Evolutionary conservation across 2,113 vertebrate species (phyloP).

Genomic region (Chaenocephalus aceratus): DNA sequence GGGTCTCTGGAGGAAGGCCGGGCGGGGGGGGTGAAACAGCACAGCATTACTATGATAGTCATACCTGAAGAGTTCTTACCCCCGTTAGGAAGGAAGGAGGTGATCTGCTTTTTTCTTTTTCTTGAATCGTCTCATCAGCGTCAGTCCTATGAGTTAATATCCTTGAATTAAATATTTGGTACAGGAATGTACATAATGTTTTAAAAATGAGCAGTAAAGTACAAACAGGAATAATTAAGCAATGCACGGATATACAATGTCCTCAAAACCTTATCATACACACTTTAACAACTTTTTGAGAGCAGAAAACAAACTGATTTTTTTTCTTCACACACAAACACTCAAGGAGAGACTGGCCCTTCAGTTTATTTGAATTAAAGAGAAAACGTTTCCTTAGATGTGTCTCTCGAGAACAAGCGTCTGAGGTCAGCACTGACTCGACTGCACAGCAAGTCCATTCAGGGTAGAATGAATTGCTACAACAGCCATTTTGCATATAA

Average conservation of each 20-base stretch:
- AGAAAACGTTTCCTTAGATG: conserved; percentile 47
- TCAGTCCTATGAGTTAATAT: conserved; percentile 28
- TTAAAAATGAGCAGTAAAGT: conserved; percentile 54
- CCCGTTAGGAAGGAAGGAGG: conserved; percentile 47
- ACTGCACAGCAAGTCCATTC: conserved; percentile 52
- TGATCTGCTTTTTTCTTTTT: conserved; percentile 54
- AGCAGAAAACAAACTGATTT: conserved; percentile 63
- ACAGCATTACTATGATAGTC: conserved; percentile 59
- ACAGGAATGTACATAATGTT: conserved; percentile 66
- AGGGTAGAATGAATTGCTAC: conserved; percentile 39
- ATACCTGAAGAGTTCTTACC: conserved; percentile 76
- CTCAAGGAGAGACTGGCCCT: conserved; percentile 60
- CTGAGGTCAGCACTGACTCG: conserved; percentile 56
- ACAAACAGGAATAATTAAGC: conserved; percentile 67
- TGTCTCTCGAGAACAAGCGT: conserved; percentile 59
- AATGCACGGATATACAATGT: conserved; percentile 67
- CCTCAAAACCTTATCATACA: conserved; percentile 57
- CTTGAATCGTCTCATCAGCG: conserved; percentile 20
- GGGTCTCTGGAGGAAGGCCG: conserved; percentile 59
- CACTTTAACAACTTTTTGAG: conserved; percentile 41
- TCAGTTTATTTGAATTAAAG: conserved; percentile 43
- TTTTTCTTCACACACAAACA: conserved; percentile 41
- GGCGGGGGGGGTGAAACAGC: conserved; percentile 35
- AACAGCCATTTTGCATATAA: conserved; percentile 77
- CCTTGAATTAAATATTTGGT: conserved; percentile 70